Evolutionary conservation across 2,888 invertebrate species (phyloP).

Genomic region (Euplagia quadripunctaria): DNA sequence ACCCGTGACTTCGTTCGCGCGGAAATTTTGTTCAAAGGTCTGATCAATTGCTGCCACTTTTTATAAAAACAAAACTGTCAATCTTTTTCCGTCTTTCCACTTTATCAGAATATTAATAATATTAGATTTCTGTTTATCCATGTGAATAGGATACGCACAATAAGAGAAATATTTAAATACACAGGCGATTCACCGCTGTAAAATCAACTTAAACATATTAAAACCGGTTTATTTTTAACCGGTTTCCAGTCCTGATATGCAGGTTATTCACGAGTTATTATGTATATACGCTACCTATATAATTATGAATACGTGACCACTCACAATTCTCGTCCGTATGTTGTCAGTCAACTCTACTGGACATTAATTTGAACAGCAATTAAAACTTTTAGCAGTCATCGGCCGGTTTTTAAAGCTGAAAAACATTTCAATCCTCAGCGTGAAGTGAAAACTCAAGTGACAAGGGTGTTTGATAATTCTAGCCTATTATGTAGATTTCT

Average conservation of each 20-base stretch:
- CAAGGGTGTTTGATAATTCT: slow-evolving; percentile 14
- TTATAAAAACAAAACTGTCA: too few relatives aligned
- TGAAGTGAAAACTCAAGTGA: slow-evolving; percentile 34
- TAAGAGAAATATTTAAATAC: too few relatives aligned
- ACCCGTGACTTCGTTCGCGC: too few relatives aligned
- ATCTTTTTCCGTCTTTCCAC: neutral
- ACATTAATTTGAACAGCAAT: slow-evolving; percentile 79
- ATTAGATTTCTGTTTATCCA: neutral
- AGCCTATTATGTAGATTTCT: neutral
- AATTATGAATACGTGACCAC: neutral
- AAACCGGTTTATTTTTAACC: too few relatives aligned
- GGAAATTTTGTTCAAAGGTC: too few relatives aligned
- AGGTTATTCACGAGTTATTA: too few relatives aligned
- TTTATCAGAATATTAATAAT: neutral
- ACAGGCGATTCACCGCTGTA: too few relatives aligned
- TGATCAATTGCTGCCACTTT: neutral
- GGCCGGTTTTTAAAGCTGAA: slow-evolving; percentile 64
- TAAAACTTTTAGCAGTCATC: slow-evolving; percentile 72
- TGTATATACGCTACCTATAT: neutral
- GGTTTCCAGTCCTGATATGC: neutral
- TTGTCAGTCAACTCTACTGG: slow-evolving; percentile 40
- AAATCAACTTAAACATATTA: too few relatives aligned
- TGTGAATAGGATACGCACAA: too few relatives aligned
- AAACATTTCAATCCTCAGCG: slow-evolving; percentile 45
- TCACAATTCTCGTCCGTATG: slow-evolving; percentile 2